Evolutionary conservation across 35 echinoderm and acorn worm genomes (phyloP).

Genomic region (Eucidaris tribuloides): DNA sequence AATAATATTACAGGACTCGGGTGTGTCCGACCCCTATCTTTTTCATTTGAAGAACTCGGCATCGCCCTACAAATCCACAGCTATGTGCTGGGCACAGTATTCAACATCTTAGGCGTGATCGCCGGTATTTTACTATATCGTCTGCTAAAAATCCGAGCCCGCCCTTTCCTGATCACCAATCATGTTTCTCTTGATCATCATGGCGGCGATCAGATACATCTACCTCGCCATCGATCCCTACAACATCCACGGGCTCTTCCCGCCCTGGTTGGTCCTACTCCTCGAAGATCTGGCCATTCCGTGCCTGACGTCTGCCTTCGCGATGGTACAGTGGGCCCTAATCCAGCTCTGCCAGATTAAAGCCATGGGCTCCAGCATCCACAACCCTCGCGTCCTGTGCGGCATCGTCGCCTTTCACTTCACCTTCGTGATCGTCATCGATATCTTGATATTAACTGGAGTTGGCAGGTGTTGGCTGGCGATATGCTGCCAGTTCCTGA

Average conservation of each 20-base stretch:
- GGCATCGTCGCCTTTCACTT: not conserved
- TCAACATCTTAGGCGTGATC: not conserved
- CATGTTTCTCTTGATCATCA: not conserved
- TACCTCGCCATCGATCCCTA: conserved; percentile 1
- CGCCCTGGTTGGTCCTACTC: not conserved
- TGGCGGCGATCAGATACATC: not conserved
- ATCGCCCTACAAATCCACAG: not conserved
- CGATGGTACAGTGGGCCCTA: not conserved
- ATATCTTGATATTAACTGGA: not conserved
- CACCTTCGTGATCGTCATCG: conserved; percentile 8
- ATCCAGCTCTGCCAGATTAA: not conserved
- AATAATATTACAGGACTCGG: too few species aligned
- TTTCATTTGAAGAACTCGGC: not conserved
- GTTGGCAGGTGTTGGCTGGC: not conserved
- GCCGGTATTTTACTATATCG: not conserved
- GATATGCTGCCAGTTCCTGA: not conserved
- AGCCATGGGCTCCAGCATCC: not conserved
- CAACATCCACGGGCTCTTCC: not conserved
- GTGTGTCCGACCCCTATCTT: not conserved
- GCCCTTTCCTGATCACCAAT: not conserved
- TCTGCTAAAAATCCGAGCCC: not conserved
- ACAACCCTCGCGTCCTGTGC: not conserved
- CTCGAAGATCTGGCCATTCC: conserved; percentile 11
- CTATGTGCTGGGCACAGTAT: not conserved
- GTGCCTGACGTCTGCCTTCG: conserved; percentile 13